Percentiles rank a stretch among this genome's conserved stretches.
Conservation (phyloP, 2,797 vertebrate genomes). For the Galagoides demidoff region DNA sequence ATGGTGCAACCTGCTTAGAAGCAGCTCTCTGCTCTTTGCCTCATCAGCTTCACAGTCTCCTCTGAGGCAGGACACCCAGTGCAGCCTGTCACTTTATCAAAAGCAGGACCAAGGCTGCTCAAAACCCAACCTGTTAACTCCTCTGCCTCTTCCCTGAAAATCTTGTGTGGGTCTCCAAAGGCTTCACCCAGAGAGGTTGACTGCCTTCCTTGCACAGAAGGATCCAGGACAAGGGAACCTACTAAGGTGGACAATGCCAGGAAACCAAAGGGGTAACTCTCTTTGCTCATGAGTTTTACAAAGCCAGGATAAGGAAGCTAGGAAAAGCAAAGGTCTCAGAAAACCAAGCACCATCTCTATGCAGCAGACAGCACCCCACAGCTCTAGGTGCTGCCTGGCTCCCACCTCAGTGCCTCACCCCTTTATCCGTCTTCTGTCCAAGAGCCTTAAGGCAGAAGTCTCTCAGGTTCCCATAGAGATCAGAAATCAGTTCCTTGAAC, state of each 20-base stretch:
- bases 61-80: not conserved
- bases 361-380: not conserved
- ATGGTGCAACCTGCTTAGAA: not conserved
- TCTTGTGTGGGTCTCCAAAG: not conserved
- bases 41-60: not conserved
- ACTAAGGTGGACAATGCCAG: not conserved
- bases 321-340: not conserved
- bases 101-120: not conserved
- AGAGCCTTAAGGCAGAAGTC: conserved; percentile 92
- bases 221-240: not conserved
- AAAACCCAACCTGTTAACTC: not conserved
- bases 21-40: not conserved
- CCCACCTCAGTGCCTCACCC: conserved; percentile 86
- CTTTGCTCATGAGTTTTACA: not conserved
- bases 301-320: not conserved
- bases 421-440: conserved; percentile 84
- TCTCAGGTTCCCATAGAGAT: conserved; percentile 91
- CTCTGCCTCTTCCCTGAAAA: not conserved
- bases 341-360: not conserved
- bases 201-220: not conserved
- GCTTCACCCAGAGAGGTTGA: not conserved
- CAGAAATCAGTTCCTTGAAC: conserved; percentile 93
- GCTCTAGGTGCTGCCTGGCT: not conserved
- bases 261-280: not conserved
- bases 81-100: not conserved